Conservation (phyloP, 2,113 vertebrate genomes). For the Salvelinus alpinus region DNA sequence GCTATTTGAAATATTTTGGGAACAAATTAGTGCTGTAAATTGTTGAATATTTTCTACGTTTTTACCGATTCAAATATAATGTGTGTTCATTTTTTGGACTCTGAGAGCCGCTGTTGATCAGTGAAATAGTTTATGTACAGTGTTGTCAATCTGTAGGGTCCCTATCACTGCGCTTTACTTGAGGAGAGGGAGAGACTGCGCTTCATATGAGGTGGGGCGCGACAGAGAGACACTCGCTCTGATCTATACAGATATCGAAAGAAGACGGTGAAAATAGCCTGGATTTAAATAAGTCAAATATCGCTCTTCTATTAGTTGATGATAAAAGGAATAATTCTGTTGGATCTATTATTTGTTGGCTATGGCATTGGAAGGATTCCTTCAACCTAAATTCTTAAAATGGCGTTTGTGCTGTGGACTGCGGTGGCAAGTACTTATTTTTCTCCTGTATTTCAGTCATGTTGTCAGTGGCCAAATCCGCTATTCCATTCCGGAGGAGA, state of each 20-base stretch:
- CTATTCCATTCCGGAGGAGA: slow-evolving; percentile 74
- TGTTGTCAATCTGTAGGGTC: background rate
- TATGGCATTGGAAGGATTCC: background rate
- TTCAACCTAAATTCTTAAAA: background rate
- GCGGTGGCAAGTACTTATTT: background rate
- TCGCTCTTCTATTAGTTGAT: background rate
- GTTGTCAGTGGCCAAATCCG: slow-evolving; percentile 20
- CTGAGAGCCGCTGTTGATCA: slow-evolving; percentile 47
- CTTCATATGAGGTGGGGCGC: background rate
- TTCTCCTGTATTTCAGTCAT: background rate
- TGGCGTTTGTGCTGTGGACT: background rate
- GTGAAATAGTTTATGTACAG: background rate
- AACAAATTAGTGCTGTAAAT: no score
- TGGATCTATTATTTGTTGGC: background rate
- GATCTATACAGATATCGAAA: background rate
- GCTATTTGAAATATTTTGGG: no score
- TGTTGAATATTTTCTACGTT: background rate
- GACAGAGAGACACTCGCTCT: background rate
- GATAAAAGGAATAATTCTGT: background rate
- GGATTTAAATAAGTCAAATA: background rate
- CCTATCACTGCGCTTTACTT: background rate
- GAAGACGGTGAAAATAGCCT: background rate
- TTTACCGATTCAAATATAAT: background rate
- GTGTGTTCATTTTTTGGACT: slow-evolving; percentile 2
- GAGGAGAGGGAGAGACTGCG: background rate